Evolutionary conservation across 2,888 invertebrate species (phyloP), one percentile per base, ranked within the genome.

Genomic region (Apamea crenata): DNA sequence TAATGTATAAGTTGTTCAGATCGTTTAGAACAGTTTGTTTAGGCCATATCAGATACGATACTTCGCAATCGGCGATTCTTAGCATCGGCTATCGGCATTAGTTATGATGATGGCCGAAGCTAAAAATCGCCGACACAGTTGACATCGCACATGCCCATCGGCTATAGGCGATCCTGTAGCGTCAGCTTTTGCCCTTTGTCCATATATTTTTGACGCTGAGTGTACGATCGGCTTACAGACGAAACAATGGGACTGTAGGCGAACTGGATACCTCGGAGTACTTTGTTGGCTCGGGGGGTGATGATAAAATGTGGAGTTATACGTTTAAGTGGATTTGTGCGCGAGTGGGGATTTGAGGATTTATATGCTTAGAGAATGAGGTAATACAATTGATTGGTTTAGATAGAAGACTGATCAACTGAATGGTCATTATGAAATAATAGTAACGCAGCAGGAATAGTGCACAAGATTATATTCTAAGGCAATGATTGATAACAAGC

Each of bases 241-340:
- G 89, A 90, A 91, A 95, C 95, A 95, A 94, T 94, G 89, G 94
- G 50, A 53, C 88, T 92, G 95, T 95, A 95, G 95, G 95, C 95
- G 95, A 95, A 94, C 95, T 91, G 93, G 95, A 91, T 91, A 56
- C 56, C 61, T 70, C 29, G 32, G 56, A 80, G 79, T 83, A 83
- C 74, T 81, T 82, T 69, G 81, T 77, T 73, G 66, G 18, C 67
- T 77, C 56, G 66, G 44, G 73, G 71, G 74, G 53, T 77, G 79
- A 66, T 84, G 80, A 83, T 77, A 83, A 86, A 86, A 77, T 76
- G 80, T 67, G 36, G 47, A 77, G 72, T 75, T 77, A 79, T 87
- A 50, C 18, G 75, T 71, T 76, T 75, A 59, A 75, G 80, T 75
- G 73, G 74, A 84, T 77, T 84, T 84, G 73, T 77, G 72, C 2